Percentiles rank a stretch among this genome's conserved stretches.
phyloP scores from a whole-genome alignment of 2,113 vertebrate species.

The Amphiprion percula region DNA sequence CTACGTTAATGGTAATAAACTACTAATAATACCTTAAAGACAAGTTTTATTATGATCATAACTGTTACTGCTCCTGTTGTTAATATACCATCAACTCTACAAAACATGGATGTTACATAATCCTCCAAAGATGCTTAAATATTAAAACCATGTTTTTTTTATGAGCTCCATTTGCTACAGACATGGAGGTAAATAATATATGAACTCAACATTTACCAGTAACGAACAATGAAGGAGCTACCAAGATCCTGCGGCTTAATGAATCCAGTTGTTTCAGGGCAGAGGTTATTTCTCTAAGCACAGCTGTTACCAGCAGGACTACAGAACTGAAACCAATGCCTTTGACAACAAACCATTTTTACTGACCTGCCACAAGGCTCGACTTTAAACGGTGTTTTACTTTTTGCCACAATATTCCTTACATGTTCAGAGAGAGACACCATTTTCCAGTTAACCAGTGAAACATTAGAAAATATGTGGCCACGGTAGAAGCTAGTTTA shows the following conservation, averaged over 20 bases:
- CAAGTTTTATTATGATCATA: too few species aligned
- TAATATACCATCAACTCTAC: too few species aligned
- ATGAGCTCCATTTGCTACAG: not conserved
- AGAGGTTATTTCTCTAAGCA: not conserved
- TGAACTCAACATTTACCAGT: not conserved
- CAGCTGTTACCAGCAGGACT: not conserved
- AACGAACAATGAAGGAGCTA: not conserved
- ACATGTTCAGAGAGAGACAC: too few species aligned
- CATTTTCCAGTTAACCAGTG: too few species aligned
- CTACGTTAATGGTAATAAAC: not conserved
- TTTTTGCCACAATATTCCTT: not conserved
- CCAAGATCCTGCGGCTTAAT: conserved; percentile 1
- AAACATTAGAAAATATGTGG: too few species aligned
- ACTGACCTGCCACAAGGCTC: not conserved
- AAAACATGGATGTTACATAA: not conserved
- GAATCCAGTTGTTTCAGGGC: not conserved
- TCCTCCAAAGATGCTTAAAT: not conserved
- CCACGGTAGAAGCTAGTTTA: too few species aligned
- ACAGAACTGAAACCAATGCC: not conserved
- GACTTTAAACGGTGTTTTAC: not conserved
- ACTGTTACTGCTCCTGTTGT: too few species aligned
- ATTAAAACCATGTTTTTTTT: not conserved
- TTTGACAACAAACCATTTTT: not conserved
- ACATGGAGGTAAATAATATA: not conserved
- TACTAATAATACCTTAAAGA: not conserved